A percentile compares a stretch with the other conserved stretches of the same genome.
phyloP scores from a whole-genome alignment of 2,888 invertebrate species.

The Mantis religiosa region DNA sequence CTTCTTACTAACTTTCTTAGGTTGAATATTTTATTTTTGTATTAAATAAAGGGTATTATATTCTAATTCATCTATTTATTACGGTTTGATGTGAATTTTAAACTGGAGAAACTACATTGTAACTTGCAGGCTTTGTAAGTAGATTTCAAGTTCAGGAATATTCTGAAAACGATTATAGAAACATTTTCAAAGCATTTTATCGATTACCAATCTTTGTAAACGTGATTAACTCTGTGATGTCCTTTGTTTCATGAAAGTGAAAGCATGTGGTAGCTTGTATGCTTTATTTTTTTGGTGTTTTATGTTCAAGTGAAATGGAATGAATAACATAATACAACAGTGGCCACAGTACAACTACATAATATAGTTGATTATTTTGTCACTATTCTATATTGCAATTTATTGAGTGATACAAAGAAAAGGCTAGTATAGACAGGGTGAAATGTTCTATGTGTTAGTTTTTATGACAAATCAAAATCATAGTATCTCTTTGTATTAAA shows the following conservation, averaged over 20 bases:
- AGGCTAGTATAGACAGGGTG: too few species aligned
- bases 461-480: too few species aligned
- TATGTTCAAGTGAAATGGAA: not conserved
- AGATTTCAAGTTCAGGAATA: not conserved
- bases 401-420: too few species aligned
- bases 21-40: not conserved
- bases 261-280: not conserved
- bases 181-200: not conserved
- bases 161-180: not conserved
- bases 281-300: not conserved
- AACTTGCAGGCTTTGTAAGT: not conserved
- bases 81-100: not conserved
- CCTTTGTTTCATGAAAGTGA: not conserved
- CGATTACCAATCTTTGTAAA: not conserved
- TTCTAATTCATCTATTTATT: not conserved
- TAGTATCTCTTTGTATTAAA: too few species aligned
- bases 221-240: not conserved
- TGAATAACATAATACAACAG: too few species aligned
- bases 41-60: not conserved
- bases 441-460: too few species aligned
- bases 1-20: not conserved
- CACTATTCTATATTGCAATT: too few species aligned
- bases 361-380: too few species aligned
- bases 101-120: not conserved
- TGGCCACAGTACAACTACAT: too few species aligned